phyloP scores from a whole-genome alignment of 2,113 vertebrate genomes.

The Spheniscus mendiculus region DNA sequence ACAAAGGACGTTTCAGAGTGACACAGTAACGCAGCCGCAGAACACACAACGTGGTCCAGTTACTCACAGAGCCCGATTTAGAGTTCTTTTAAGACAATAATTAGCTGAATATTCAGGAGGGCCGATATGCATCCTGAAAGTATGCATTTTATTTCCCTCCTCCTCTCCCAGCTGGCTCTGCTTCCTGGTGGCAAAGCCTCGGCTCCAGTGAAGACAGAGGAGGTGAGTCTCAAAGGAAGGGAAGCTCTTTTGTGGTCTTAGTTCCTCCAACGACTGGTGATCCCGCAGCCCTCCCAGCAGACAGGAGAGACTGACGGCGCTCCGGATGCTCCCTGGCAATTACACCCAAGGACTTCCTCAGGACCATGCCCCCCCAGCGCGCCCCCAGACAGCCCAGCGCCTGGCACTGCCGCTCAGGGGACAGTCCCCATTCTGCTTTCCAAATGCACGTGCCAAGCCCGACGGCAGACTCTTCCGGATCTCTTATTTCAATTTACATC shows the following conservation, averaged over 20 bases:
- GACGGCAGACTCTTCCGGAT: not conserved
- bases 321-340: not conserved
- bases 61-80: not conserved
- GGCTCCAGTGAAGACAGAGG: not conserved
- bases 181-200: not conserved
- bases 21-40: not conserved
- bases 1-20: not conserved
- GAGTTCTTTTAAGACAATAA: not conserved
- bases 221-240: not conserved
- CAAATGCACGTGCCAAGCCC: accelerated
- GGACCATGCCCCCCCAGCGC: accelerated
- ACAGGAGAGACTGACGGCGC: not conserved
- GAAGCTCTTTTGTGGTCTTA: not conserved
- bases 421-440: accelerated
- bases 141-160: not conserved
- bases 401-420: not conserved
- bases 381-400: not conserved
- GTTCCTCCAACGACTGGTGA: not conserved
- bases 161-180: not conserved
- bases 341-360: not conserved
- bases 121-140: not conserved
- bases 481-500: not conserved
- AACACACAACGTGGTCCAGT: accelerated
- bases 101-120: not conserved
- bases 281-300: not conserved